These are phyloP conservation scores for Ctenopoma kingsleyae DNA, from an alignment of 2,797 vertebrate genomes.

Conservation along the genomic window DNA sequence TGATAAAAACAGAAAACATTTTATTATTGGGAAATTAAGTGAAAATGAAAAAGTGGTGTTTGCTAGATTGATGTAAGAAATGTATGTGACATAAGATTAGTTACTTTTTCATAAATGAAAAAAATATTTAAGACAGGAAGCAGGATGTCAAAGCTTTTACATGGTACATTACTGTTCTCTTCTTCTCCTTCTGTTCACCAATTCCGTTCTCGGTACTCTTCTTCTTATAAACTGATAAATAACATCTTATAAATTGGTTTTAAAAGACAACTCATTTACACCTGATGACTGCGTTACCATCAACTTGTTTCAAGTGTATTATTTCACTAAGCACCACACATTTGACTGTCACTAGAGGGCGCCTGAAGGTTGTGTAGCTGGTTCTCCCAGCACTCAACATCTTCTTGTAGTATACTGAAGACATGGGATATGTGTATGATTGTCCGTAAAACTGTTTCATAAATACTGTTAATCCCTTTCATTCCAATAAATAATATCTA, in stretches of 20 bases:
- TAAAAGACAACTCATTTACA: neutral
- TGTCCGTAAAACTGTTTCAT: conserved; percentile 41
- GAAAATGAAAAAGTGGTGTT: neutral
- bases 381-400: conserved; percentile 12
- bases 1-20: too few species aligned
- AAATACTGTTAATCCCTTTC: conserved; percentile 45
- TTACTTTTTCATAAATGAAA: neutral
- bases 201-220: too few species aligned
- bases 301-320: neutral
- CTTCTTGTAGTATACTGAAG: conserved; percentile 25
- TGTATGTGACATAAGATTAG: neutral
- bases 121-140: neutral
- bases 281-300: neutral
- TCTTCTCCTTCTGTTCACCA: too few species aligned
- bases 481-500: conserved; percentile 25
- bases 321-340: conserved; percentile 8
- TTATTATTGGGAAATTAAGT: too few species aligned
- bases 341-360: conserved; percentile 80
- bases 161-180: too few species aligned
- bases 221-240: neutral
- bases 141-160: neutral
- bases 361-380: conserved; percentile 67
- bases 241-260: neutral
- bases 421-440: conserved; percentile 36
- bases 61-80: neutral